Conservation (phyloP, 2,113 vertebrate species). For the Poicephalus gulielmi region DNA sequence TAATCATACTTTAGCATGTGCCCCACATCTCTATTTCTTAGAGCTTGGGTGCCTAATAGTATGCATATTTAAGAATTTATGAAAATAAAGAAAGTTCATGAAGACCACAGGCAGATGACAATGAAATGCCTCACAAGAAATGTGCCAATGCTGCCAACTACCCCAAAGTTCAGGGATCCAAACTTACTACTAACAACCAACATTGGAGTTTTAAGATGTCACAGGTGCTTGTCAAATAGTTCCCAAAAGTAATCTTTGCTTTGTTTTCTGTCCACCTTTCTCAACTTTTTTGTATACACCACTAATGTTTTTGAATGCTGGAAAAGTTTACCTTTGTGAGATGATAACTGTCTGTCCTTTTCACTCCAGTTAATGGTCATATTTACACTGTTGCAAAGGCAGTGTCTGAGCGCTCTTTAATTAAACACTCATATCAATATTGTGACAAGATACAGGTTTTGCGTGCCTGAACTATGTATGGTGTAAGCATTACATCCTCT, state of each 20-base stretch:
- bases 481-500: background rate
- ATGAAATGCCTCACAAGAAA: background rate
- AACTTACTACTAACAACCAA: background rate
- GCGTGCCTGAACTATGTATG: background rate
- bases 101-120: background rate
- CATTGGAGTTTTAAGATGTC: background rate
- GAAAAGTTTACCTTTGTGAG: background rate
- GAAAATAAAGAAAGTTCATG: background rate
- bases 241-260: background rate
- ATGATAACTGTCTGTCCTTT: background rate
- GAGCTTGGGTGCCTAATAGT: background rate
- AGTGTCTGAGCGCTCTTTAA: background rate
- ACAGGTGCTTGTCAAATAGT: background rate
- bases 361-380: background rate
- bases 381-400: background rate
- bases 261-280: background rate
- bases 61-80: background rate
- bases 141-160: background rate
- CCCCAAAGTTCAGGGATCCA: background rate
- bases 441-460: background rate
- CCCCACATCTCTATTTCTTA: background rate
- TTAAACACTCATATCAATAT: background rate
- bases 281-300: background rate
- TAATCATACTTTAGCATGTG: fast-evolving
- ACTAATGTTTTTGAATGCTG: background rate